Conservation (phyloP, 1,140 invertebrate genomes). For the Macrocentrus cingulum region DNA sequence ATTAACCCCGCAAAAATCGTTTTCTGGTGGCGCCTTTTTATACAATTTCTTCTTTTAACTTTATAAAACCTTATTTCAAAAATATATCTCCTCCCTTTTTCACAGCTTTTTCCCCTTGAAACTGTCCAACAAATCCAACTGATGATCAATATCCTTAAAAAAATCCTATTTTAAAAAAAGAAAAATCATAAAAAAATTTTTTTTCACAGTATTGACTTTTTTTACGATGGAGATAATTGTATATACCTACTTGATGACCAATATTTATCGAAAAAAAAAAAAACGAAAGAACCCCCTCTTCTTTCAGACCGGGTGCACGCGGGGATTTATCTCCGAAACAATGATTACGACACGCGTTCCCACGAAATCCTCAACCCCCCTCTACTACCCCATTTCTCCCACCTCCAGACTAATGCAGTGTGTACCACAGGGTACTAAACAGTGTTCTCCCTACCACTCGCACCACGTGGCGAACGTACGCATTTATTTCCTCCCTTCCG, state of each 20-base stretch:
- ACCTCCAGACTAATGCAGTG: neutral
- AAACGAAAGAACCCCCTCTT: slow-evolving; percentile 6
- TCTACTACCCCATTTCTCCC: slow-evolving; percentile 17
- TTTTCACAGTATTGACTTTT: too few relatives aligned
- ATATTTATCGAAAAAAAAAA: neutral
- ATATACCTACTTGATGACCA: too few relatives aligned
- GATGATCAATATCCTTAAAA: neutral
- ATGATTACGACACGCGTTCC: slow-evolving; percentile 49
- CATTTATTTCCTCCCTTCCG: slow-evolving; percentile 35
- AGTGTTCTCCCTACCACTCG: slow-evolving; percentile 21
- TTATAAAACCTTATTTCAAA: neutral
- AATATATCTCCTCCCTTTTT: too few relatives aligned
- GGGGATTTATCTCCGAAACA: slow-evolving; percentile 38
- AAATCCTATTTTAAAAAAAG: neutral
- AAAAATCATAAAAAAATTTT: neutral
- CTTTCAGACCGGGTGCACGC: slow-evolving; percentile 42
- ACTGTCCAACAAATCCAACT: too few relatives aligned
- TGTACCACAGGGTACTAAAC: neutral
- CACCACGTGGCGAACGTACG: slow-evolving; percentile 30
- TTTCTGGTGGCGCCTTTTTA: slow-evolving; percentile 43
- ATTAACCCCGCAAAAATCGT: slow-evolving; percentile 37
- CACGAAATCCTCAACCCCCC: slow-evolving; percentile 47
- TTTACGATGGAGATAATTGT: too few relatives aligned
- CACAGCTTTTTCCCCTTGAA: too few relatives aligned
- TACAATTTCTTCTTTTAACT: neutral